A percentile compares a stretch with the other conserved stretches of the same genome.
These are phyloP conservation scores for Cerceris rybyensis DNA, from an alignment of 2,888 invertebrate genomes.

Conservation along the genomic window DNA sequence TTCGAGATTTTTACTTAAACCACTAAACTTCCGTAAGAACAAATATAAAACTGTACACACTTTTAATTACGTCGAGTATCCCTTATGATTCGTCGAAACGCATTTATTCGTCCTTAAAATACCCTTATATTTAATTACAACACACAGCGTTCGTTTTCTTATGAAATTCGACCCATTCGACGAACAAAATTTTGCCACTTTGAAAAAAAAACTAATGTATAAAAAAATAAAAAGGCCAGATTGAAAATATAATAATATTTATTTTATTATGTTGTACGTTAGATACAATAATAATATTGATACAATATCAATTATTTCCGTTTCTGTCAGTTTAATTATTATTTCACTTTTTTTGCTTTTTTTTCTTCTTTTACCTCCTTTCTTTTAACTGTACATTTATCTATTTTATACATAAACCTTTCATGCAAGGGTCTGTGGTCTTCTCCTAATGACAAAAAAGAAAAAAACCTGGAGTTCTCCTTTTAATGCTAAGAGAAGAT, in stretches of 20 bases:
- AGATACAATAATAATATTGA: slow-evolving; percentile 80
- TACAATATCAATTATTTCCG: slow-evolving; percentile 77
- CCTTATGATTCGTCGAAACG: background rate
- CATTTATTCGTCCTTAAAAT: background rate
- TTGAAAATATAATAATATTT: slow-evolving; percentile 81
- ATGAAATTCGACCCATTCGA: background rate
- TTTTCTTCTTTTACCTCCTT: slow-evolving; percentile 53
- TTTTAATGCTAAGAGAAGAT: slow-evolving; percentile 63
- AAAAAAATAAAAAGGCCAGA: slow-evolving; percentile 63
- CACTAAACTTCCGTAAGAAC: slow-evolving; percentile 1
- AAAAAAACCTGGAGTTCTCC: background rate
- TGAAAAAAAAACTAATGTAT: slow-evolving; percentile 25
- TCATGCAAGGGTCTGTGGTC: slow-evolving; percentile 71
- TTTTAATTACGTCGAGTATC: background rate
- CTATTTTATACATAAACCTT: slow-evolving; percentile 80
- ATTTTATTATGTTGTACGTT: slow-evolving; percentile 77
- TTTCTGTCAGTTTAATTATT: slow-evolving; percentile 71
- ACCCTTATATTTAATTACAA: background rate
- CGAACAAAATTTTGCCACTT: slow-evolving; percentile 34
- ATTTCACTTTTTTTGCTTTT: background rate
- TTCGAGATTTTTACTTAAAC: background rate
- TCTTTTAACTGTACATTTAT: slow-evolving; percentile 78
- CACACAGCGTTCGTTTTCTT: background rate
- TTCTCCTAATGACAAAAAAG: slow-evolving; percentile 51
- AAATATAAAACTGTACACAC: background rate